A percentile compares a stretch with the other conserved stretches of the same genome.
These are phyloP conservation scores for Sphaerodactylus townsendi DNA, from an alignment of 2,113 vertebrate genomes.

Conservation along the genomic window DNA sequence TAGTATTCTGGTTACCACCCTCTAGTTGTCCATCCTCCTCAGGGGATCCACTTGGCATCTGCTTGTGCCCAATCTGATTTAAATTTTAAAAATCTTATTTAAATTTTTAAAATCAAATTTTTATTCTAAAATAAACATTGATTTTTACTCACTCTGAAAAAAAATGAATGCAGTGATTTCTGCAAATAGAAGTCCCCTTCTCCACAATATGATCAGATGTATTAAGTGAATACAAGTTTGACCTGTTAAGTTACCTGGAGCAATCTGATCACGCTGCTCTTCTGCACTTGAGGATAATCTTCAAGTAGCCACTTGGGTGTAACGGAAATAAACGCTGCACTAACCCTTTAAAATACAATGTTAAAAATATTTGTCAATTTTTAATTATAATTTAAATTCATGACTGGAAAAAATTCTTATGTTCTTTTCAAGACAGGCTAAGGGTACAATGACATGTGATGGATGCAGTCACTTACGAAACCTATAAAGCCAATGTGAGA, in stretches of 20 bases:
- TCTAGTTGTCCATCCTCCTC: too few relatives aligned
- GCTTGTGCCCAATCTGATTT: too few relatives aligned
- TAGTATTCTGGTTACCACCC: too few relatives aligned
- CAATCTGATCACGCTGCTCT: conserved; percentile 64
- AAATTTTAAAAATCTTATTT: too few relatives aligned
- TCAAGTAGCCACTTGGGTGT: conserved; percentile 72
- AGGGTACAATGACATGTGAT: background rate
- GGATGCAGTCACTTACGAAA: background rate
- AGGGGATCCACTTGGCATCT: too few relatives aligned
- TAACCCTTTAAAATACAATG: conserved; percentile 57
- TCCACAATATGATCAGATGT: background rate
- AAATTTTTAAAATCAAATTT: too few relatives aligned
- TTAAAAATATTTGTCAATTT: background rate
- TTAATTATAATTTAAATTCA: background rate
- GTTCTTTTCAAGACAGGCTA: background rate
- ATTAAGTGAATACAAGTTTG: background rate
- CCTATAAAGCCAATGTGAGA: background rate
- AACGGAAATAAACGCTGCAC: conserved; percentile 33
- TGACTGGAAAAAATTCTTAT: background rate
- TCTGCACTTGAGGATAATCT: conserved; percentile 71
- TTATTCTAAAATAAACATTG: too few relatives aligned
- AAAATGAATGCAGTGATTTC: background rate
- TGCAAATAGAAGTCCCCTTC: background rate
- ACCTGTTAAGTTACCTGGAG: conserved; percentile 70
- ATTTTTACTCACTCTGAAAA: too few relatives aligned